Percentiles rank a stretch among this genome's conserved stretches.
Conservation (phyloP, 2,113 vertebrate genomes). For the Gadus macrocephalus region DNA sequence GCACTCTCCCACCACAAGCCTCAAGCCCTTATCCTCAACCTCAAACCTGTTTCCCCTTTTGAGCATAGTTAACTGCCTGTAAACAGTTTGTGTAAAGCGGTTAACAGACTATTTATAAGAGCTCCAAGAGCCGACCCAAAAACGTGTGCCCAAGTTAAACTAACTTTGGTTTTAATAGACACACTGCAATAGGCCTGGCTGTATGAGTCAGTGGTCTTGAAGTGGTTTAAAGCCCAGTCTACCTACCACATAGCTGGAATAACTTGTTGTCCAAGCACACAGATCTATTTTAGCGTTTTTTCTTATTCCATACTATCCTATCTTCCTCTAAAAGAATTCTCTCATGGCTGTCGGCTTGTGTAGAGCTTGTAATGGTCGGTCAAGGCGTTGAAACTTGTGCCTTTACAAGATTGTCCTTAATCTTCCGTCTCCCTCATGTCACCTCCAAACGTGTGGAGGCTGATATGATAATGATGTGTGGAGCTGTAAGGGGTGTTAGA, state of each 20-base stretch:
- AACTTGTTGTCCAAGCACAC: not conserved
- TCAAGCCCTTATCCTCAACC: slow-evolving; percentile 34
- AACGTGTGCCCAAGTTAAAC: slow-evolving; percentile 46
- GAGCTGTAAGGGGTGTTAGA: slow-evolving; percentile 75
- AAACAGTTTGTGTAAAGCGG: slow-evolving; percentile 63
- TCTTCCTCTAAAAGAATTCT: slow-evolving; percentile 15
- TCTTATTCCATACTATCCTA: slow-evolving; percentile 8
- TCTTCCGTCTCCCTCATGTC: slow-evolving; percentile 69
- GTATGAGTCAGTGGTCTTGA: slow-evolving; percentile 25
- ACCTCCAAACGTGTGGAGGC: slow-evolving; percentile 67
- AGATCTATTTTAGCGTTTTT: not conserved
- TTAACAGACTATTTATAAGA: slow-evolving; percentile 63
- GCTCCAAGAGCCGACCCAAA: slow-evolving; percentile 30
- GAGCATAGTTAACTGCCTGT: slow-evolving; percentile 64
- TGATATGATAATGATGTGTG: slow-evolving; percentile 80
- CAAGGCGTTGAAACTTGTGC: slow-evolving; percentile 51
- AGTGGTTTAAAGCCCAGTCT: slow-evolving; percentile 22
- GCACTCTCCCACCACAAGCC: slow-evolving; percentile 33
- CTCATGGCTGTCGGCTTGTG: slow-evolving; percentile 35
- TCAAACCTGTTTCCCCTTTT: slow-evolving; percentile 62
- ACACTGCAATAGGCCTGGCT: slow-evolving; percentile 30
- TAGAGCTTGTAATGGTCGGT: slow-evolving; percentile 36
- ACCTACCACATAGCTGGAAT: slow-evolving; percentile 24
- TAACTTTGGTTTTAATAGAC: slow-evolving; percentile 46
- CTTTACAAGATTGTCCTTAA: slow-evolving; percentile 67